Evolutionary conservation across 2,113 vertebrate genomes (phyloP), one percentile per base, ranked within the genome.

Genomic region (Colaptes auratus): DNA sequence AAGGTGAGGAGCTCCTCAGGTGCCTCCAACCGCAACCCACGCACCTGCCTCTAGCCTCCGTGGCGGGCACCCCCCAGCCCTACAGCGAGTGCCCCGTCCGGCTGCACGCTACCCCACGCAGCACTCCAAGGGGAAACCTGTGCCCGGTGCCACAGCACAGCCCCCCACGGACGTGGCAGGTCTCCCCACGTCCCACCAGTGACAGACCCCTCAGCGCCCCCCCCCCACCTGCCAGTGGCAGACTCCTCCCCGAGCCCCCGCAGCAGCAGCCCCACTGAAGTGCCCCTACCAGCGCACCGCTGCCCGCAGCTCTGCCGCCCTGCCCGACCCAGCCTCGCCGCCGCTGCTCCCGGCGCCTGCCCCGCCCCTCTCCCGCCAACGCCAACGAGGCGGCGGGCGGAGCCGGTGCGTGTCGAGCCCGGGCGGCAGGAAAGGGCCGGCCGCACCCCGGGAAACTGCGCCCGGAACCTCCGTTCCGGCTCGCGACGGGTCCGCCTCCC

Each of bases 341-440:
- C 25, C 52, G 53, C 60, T 5, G 42, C 76, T 46, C 24, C 56
- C 50, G 52, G 33, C 17, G 2, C 55, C 76, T 13, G 78, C 84
- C 79, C 93, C 91, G 84, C 91, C 84, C 82, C 83, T 23, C 48
- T 71, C 17, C 39, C 90, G 16, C 78, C 86, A 89, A 92, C 90
- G 93, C 87, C 93, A 93, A 88, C 89, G 77, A 85, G 92, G 92
- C 94, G 60, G 74, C 94, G 80, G 90, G 93, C 52, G 88, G 94
- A 60, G 86, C 81, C 82, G 64, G 52, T 21, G 86, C 77, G 88
- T 33, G 72, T 90, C 53, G 52, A 31, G 59, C 82, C 88, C 71
- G 73, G 71, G 53, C 76, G 69, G 79, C 74, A 86, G 93, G 88
- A 93, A 94, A 81, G 65, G 71, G 56, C 90, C 82, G 46, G 33